A percentile compares a stretch with the other conserved stretches of the same genome.
These are phyloP conservation scores for Trichonephila clavata DNA, from an alignment of 1,140 invertebrate species.

Conservation along the genomic window DNA sequence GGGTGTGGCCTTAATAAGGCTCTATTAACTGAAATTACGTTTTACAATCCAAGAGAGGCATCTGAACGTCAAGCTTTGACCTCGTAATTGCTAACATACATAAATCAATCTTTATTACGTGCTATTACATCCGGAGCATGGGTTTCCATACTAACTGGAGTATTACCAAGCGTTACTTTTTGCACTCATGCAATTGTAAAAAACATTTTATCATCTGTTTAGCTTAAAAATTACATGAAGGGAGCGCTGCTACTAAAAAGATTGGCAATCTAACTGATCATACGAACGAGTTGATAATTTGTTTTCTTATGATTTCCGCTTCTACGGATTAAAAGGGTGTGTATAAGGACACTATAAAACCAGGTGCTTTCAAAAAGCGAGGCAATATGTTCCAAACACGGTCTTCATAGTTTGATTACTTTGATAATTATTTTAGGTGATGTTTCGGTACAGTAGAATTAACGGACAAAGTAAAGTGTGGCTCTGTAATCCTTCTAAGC, in stretches of 20 bases:
- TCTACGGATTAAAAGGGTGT: slow-evolving; percentile 30
- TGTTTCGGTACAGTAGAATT: background rate
- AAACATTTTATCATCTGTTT: slow-evolving; percentile 66
- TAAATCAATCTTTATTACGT: slow-evolving; percentile 76
- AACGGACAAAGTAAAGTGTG: background rate
- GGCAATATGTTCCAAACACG: background rate
- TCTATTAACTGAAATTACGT: slow-evolving; percentile 74
- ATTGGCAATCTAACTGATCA: background rate
- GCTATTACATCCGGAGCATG: slow-evolving; percentile 61
- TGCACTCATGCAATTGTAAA: background rate
- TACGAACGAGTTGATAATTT: slow-evolving; percentile 1
- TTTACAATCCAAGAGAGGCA: slow-evolving; percentile 50
- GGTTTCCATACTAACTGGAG: slow-evolving; percentile 50
- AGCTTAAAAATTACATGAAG: slow-evolving; percentile 35
- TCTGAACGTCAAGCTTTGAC: slow-evolving; percentile 58
- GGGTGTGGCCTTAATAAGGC: slow-evolving; percentile 71
- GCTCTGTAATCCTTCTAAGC: background rate
- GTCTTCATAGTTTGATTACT: slow-evolving; percentile 4
- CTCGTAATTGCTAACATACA: slow-evolving; percentile 64
- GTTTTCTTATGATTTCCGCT: slow-evolving; percentile 7
- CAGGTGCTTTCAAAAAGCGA: background rate
- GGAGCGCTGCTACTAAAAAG: background rate
- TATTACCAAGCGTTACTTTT: background rate
- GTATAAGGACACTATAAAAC: background rate
- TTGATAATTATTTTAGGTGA: slow-evolving; percentile 26